These are phyloP conservation scores for Eptatretus atami DNA, from an alignment of 2,797 vertebrate species.

Conservation along the genomic window DNA sequence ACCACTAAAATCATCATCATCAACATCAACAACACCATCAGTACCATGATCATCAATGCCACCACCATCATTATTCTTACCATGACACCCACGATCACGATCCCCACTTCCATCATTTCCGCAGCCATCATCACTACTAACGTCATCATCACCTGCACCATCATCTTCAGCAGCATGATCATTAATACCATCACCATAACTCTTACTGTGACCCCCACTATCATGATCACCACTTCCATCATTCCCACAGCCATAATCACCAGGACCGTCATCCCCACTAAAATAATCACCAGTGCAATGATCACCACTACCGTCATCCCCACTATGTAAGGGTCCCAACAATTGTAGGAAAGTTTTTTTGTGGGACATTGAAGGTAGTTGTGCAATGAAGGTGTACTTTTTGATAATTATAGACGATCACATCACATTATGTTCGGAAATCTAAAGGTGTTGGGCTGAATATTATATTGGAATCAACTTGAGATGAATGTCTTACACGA, in stretches of 20 bases:
- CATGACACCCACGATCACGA: background rate
- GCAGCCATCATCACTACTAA: background rate
- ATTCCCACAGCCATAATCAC: background rate
- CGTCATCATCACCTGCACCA: conserved; percentile 1
- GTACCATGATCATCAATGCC: background rate
- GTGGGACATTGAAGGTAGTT: too few species aligned
- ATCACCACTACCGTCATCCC: background rate
- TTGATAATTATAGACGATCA: too few species aligned
- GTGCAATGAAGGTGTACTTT: too few species aligned
- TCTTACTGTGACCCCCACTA: background rate
- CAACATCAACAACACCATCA: background rate
- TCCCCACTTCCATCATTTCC: background rate
- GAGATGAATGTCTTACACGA: too few species aligned
- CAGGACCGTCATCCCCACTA: background rate
- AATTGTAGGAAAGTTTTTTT: too few species aligned
- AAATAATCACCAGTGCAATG: background rate
- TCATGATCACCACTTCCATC: background rate
- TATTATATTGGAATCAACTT: too few species aligned
- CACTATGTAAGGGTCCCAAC: too few species aligned
- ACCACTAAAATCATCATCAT: background rate
- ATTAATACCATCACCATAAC: background rate
- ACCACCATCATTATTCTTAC: background rate
- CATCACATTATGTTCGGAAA: too few species aligned
- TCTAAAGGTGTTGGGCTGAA: too few species aligned
- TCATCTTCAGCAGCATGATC: background rate